These are phyloP conservation scores for Selene dorsalis DNA, from an alignment of 2,797 vertebrate genomes.

Conservation along the genomic window DNA sequence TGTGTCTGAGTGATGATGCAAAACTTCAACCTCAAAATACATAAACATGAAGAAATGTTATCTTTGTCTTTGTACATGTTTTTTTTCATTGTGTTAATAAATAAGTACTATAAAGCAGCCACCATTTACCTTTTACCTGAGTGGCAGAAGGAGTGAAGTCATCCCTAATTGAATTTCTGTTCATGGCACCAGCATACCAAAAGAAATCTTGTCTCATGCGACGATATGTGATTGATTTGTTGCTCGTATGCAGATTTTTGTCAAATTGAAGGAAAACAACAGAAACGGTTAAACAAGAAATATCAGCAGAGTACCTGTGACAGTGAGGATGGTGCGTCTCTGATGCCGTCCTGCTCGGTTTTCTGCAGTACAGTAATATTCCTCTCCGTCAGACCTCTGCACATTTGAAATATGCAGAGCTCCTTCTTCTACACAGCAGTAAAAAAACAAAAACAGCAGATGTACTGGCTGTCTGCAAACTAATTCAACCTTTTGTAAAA, in stretches of 20 bases:
- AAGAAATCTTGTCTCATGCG: too few species aligned
- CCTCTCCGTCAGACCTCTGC: conserved; percentile 76
- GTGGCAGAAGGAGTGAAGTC: too few species aligned
- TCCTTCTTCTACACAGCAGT: conserved; percentile 70
- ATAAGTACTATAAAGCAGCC: too few species aligned
- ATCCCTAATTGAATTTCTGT: too few species aligned
- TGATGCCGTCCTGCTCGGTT: conserved; percentile 80
- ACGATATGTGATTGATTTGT: too few species aligned
- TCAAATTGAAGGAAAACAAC: too few species aligned
- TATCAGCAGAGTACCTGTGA: conserved; percentile 69
- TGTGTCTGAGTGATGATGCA: background rate
- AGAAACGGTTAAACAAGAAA: background rate
- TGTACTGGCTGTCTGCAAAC: background rate
- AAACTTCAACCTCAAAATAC: background rate
- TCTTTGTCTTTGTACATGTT: too few species aligned
- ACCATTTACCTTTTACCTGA: too few species aligned
- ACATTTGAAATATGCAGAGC: conserved; percentile 77
- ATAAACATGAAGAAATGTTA: too few species aligned
- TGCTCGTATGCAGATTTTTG: too few species aligned
- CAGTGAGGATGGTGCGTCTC: conserved; percentile 66
- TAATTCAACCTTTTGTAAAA: background rate
- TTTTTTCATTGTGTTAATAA: too few species aligned
- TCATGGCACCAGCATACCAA: too few species aligned
- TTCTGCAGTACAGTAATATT: conserved; percentile 82
- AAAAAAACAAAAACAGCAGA: background rate